Evolutionary conservation across 1,140 invertebrate genomes (phyloP), one percentile per base, ranked within the genome.

Genomic region (Drosophila persimilis): DNA sequence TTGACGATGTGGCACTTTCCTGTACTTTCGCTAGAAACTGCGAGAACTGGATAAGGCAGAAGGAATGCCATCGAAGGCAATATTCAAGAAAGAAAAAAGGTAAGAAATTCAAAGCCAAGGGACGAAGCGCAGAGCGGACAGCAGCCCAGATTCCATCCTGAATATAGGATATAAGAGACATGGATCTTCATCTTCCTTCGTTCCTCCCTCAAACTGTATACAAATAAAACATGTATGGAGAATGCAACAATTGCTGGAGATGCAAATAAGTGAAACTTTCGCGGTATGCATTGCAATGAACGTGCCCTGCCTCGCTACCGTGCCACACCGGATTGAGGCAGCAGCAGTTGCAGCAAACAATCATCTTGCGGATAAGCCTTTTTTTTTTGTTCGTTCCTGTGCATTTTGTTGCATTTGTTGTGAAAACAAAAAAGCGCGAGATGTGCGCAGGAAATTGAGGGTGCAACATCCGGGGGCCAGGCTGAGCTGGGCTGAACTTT

Each of bases 361-460:
- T 84, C 80, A 84, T 77, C 80, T 85, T 17, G 71, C 62, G 71
- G 43, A 64, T 74, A 73, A 63, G 65, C 69, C 50, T 58, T 70
- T 59, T 47, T 66, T 81, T 50, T 58, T 48, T 59, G 43, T 53
- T 5, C 44, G 22, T 46, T 50, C 9, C 17, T 55, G 59, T 53
- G 31, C 58, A 43, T 77, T 73, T 64, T 66, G 70, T 75, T 70
- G 61, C 73, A 58, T 65, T 73, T 85, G 76, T 77, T 79, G 77
- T 69, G 77, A 80, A 50, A 67, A 50, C 50, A 85, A 73, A 62
- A 76, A 62, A 73, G 76, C 80, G 80, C 76, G 80, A 84, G 74
- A 86, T 85, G 81, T 81, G 81, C 80, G 64, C 80, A 86, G 81
- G 80, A 85, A 85, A 85, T 85, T 84, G 80, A 86, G 80, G 86